phyloP scores from a whole-genome alignment of 2,797 vertebrate species.

The Takifugu ocellatus region DNA sequence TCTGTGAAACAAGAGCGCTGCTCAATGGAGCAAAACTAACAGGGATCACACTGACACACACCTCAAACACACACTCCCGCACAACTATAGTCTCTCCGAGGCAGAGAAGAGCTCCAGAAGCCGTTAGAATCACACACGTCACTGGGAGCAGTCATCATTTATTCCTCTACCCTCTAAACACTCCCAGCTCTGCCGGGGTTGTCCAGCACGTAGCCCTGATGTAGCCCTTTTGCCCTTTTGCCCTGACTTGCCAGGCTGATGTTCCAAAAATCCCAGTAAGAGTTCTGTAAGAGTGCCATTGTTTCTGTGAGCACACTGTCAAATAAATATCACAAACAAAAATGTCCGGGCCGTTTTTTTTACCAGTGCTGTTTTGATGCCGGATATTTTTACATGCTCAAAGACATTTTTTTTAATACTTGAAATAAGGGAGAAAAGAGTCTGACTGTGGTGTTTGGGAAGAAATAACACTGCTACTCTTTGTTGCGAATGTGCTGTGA shows the following conservation, averaged over 20 bases:
- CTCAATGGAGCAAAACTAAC: constrained; percentile 39
- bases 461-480: background rate
- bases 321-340: background rate
- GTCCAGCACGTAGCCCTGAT: constrained; percentile 18
- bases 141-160: constrained; percentile 20
- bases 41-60: constrained; percentile 25
- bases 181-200: constrained; percentile 13
- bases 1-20: constrained; percentile 18
- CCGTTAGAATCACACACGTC: constrained; percentile 41
- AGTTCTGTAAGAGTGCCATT: background rate
- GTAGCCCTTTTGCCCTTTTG: background rate
- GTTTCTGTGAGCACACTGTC: background rate
- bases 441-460: background rate
- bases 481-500: background rate
- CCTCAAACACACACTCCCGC: constrained; percentile 5
- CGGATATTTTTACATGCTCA: background rate
- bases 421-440: background rate
- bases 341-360: background rate
- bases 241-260: no score
- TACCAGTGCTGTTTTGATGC: no score
- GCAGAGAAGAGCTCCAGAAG: constrained; percentile 25
- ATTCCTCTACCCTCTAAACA: constrained; percentile 22
- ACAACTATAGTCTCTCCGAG: constrained; percentile 10
- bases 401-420: background rate
- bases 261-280: no score